Percentiles rank a stretch among this genome's conserved stretches.
These are phyloP conservation scores for Antennarius maculatus DNA, from an alignment of 2,797 vertebrate genomes.

Conservation along the genomic window DNA sequence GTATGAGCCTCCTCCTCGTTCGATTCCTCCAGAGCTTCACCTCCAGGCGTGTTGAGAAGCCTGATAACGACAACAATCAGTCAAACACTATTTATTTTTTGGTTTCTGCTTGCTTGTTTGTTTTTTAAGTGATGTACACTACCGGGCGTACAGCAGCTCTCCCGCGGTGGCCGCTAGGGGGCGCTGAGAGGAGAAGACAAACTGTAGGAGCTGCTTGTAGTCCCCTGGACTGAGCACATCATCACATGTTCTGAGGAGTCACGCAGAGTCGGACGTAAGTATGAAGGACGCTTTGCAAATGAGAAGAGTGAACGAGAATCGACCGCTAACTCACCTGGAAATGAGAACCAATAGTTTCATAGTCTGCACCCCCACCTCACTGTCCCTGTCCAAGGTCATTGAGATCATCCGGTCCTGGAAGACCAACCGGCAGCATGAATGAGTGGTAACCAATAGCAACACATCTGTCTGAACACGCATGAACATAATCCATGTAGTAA, in stretches of 20 bases:
- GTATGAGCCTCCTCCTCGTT: slow-evolving; percentile 65
- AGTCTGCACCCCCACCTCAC: slow-evolving; percentile 90
- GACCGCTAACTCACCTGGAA: slow-evolving; percentile 82
- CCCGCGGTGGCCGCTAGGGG: slow-evolving; percentile 88
- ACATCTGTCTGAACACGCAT: not conserved
- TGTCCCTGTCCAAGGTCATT: slow-evolving; percentile 94
- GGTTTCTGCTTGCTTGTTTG: not conserved
- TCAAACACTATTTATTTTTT: not conserved
- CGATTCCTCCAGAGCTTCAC: slow-evolving; percentile 53
- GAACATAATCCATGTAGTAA: not conserved
- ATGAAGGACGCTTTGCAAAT: not conserved
- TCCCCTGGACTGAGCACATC: slow-evolving; percentile 84
- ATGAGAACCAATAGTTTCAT: slow-evolving; percentile 91
- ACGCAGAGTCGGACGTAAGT: not conserved
- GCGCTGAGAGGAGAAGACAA: slow-evolving; percentile 90
- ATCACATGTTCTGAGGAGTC: slow-evolving; percentile 81
- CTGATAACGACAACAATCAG: slow-evolving; percentile 62
- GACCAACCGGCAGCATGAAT: slow-evolving; percentile 32
- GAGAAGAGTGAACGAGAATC: slow-evolving; percentile 21
- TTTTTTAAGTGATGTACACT: not conserved
- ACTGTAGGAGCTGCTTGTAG: slow-evolving; percentile 85
- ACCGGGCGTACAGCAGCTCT: slow-evolving; percentile 90
- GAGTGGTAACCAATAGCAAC: not conserved
- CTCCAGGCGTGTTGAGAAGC: slow-evolving; percentile 70
- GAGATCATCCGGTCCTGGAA: slow-evolving; percentile 90